Evolutionary conservation across 2,888 invertebrate species (phyloP).

Genomic region (Sepiola atlantica): DNA sequence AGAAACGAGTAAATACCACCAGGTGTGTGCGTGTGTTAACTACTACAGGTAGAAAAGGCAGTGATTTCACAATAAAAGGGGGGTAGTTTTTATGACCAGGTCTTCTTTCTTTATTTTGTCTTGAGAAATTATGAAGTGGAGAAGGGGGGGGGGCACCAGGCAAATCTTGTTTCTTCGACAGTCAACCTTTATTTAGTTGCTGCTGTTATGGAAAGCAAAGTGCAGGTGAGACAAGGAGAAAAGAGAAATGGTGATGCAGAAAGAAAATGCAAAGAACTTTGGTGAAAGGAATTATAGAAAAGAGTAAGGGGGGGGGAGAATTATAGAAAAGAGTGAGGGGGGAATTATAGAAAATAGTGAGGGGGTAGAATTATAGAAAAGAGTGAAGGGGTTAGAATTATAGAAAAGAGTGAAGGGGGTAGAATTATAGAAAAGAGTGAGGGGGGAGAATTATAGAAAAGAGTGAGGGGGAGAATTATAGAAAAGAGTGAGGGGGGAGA

Average conservation of each 20-base stretch:
- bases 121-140: not conserved
- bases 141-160: not conserved
- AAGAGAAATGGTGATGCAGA: not conserved
- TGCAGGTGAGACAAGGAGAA: not conserved
- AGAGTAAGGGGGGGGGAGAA: too few species aligned
- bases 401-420: too few species aligned
- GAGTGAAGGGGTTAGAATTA: too few species aligned
- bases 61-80: not conserved
- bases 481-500: too few species aligned
- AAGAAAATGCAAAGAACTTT: too few species aligned
- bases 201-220: not conserved
- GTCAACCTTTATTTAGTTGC: not conserved
- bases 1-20: not conserved
- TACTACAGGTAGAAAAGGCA: not conserved
- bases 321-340: too few species aligned
- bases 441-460: too few species aligned
- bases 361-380: too few species aligned
- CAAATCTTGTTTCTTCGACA: not conserved
- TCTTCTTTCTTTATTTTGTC: not conserved
- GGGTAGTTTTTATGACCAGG: not conserved
- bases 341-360: not conserved
- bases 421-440: too few species aligned
- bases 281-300: too few species aligned
- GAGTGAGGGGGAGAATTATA: too few species aligned
- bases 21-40: not conserved